These are phyloP conservation scores for Drosophila heteroneura DNA, from an alignment of 2,888 invertebrate species.

Conservation along the genomic window DNA sequence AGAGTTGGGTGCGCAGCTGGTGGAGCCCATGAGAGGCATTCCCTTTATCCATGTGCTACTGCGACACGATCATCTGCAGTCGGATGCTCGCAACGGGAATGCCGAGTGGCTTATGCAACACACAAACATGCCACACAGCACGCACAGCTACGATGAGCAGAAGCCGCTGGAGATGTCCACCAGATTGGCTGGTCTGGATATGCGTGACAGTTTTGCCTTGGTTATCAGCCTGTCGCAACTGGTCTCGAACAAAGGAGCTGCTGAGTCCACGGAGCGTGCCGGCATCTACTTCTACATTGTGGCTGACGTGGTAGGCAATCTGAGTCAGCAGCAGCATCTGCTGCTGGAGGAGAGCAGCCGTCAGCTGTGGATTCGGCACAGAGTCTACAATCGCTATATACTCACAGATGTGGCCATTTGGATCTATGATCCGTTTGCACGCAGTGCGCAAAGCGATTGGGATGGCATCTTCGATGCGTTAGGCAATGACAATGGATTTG, in stretches of 20 bases:
- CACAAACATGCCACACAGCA: conserved; percentile 36
- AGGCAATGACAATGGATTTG: conserved; percentile 24
- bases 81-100: conserved; percentile 64
- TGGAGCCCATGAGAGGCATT: conserved; percentile 45
- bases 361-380: conserved; percentile 65
- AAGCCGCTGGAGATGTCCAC: conserved; percentile 17
- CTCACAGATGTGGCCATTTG: conserved; percentile 65
- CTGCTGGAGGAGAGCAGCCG: conserved; percentile 63
- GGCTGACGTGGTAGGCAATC: conserved; percentile 33
- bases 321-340: conserved; percentile 18
- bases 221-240: conserved; percentile 64
- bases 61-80: conserved; percentile 33
- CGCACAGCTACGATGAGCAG: conserved; percentile 37
- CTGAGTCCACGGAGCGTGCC: conserved; percentile 53
- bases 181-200: conserved; percentile 6
- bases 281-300: conserved; percentile 72
- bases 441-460: conserved; percentile 3
- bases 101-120: conserved; percentile 65
- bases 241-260: conserved; percentile 39
- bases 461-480: not conserved
- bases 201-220: conserved; percentile 66
- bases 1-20: conserved; percentile 38
- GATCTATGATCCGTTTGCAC: conserved; percentile 79
- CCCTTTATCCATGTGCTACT: conserved; percentile 60
- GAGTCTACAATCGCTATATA: conserved; percentile 69